Conservation (phyloP, 2,888 invertebrate genomes). For the Tetragonula carbonaria region DNA sequence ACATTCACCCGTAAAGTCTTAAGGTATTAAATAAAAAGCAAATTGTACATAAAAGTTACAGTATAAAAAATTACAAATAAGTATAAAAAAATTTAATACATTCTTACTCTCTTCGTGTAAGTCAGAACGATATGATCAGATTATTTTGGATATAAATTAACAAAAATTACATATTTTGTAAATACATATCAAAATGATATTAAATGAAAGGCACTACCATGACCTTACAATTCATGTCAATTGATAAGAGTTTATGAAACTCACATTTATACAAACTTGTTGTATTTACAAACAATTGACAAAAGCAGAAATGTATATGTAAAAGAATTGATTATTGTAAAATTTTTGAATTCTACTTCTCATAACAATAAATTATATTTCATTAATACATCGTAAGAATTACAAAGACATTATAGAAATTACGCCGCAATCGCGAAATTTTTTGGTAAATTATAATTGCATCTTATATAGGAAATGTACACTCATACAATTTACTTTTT, state of each 20-base stretch:
- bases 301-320: not conserved
- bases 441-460: not conserved
- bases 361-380: not conserved
- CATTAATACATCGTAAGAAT: not conserved
- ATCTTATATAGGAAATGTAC: not conserved
- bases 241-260: constrained; percentile 13
- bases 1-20: constrained; percentile 12
- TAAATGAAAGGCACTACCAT: constrained; percentile 24
- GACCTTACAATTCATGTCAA: constrained; percentile 24
- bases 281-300: not conserved
- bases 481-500: not conserved
- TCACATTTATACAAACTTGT: constrained; percentile 3
- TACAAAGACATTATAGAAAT: not conserved
- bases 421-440: not conserved
- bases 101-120: not conserved
- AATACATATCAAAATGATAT: constrained; percentile 16
- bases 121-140: not conserved
- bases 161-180: constrained; percentile 15
- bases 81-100: constrained; percentile 10
- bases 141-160: constrained; percentile 24
- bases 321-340: not conserved
- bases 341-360: not conserved
- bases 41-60: constrained; percentile 36
- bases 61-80: constrained; percentile 12
- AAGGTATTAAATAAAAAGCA: not conserved